These are phyloP conservation scores for Nettapus auritus DNA, from an alignment of 2,113 vertebrate genomes.

Conservation along the genomic window DNA sequence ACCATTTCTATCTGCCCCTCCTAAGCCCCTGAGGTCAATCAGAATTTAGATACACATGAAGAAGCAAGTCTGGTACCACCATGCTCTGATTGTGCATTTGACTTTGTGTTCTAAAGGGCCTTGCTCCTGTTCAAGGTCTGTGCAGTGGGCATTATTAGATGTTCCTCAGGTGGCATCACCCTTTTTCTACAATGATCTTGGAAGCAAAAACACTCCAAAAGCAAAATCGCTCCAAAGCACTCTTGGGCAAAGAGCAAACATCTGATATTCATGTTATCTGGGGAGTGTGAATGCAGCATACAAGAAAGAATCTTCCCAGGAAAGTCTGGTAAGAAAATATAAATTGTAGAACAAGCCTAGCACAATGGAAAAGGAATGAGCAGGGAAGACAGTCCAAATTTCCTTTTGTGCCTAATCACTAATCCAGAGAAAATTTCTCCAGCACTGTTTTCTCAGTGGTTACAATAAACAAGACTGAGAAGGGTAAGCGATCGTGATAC, in stretches of 20 bases:
- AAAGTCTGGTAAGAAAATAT: neutral
- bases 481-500: neutral
- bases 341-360: neutral
- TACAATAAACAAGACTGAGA: conserved; percentile 61
- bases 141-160: neutral
- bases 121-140: neutral
- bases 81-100: neutral
- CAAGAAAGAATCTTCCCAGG: conserved; percentile 1
- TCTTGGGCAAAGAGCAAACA: neutral
- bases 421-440: conserved; percentile 66
- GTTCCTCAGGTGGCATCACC: neutral
- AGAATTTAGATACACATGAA: neutral
- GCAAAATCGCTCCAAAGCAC: conserved; percentile 13
- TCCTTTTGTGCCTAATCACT: conserved; percentile 61
- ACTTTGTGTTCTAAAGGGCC: neutral
- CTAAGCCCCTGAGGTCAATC: conserved; percentile 30
- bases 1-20: neutral
- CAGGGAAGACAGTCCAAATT: neutral
- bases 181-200: neutral
- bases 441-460: conserved; percentile 66
- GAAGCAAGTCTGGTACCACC: neutral
- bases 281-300: neutral
- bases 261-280: neutral
- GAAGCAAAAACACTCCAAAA: too few species aligned
- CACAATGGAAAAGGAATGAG: conserved; percentile 10